A percentile compares a stretch with the other conserved stretches of the same genome.
phyloP scores from a whole-genome alignment of 64 coral and sea anemone species.

The Hydrozoanthus tunicans region DNA sequence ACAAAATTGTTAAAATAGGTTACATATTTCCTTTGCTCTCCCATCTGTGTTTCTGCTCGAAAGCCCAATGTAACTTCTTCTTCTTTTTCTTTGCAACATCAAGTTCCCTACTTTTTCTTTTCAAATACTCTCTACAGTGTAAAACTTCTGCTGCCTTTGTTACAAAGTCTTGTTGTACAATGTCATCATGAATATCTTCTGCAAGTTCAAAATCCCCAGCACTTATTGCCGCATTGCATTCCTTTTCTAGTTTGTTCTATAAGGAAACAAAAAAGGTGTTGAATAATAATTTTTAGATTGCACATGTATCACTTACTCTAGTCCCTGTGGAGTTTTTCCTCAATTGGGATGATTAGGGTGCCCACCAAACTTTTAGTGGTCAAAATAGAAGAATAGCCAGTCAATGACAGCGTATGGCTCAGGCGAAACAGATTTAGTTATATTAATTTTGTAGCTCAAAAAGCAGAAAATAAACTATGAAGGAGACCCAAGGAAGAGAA shows the following conservation, averaged over 20 bases:
- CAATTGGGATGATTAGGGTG: not conserved
- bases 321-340: not conserved
- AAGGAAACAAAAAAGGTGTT: not conserved
- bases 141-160: conserved; percentile 14
- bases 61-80: conserved; percentile 47
- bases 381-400: not conserved
- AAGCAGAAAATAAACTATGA: not conserved
- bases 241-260: conserved; percentile 31
- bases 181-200: conserved; percentile 32
- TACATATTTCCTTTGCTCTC: conserved; percentile 58
- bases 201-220: conserved; percentile 55
- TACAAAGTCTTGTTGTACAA: conserved; percentile 25
- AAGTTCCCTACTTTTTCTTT: conserved; percentile 31
- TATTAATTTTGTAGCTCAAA: not conserved
- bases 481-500: not conserved
- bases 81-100: conserved; percentile 29
- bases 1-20: not conserved
- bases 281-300: not conserved
- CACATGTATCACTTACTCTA: not conserved
- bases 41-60: conserved; percentile 62
- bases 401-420: not conserved
- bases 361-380: not conserved
- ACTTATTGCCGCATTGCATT: conserved; percentile 30
- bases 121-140: conserved; percentile 37
- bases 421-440: not conserved